Base-by-base conservation (phyloP, 2,113 vertebrate genomes). In the Dryoscopus gambensis region DNA sequence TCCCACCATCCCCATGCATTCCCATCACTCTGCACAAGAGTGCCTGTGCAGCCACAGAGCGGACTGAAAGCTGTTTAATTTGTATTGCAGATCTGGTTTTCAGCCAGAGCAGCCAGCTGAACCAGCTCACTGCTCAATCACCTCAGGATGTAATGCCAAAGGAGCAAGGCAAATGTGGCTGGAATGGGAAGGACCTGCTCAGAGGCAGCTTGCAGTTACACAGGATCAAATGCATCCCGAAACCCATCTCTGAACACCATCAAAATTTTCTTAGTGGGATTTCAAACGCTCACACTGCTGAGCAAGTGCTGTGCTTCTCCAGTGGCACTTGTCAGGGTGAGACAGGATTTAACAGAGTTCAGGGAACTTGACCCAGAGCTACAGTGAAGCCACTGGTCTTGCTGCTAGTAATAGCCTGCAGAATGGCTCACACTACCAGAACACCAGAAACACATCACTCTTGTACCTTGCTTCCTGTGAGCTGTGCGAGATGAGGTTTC, bases 401-500 rank as follows among this genome's bases (percentile, higher is more conserved):
- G 49, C 49, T 77, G 76, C 37, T 39, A 27, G 23, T 16, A 63
- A 83, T 0, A 56, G 56, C 23, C 53, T 59, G 37, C 37, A 82
- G 62, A 68, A 75, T 25, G 40, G 59, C 59, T 75, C 64, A 31
- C 49, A 59, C 27, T 33, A 35, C 2, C 16, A 39, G 28, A 77
- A 67, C 42, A 64, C 22, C 53, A 46, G 74, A 47, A 15, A 74
- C 10, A 7, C 25, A 16, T 50, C 52, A 63, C 33, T 80, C 49
- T 49, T 81, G 39, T 98, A 99, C 99, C 99, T 99, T 99, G 98
- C 99, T 99, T 97, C 99, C 99, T 0, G 99, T 99, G 81, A 99
- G 99, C 84, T 99, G 99, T 80, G 99, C 98, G 27, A 99, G 98
- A 97, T 99, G 99, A 74, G 99, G 99, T 97, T 99, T 99, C 95